These are phyloP conservation scores for Araneus ventricosus DNA, from an alignment of 1,140 invertebrate genomes.

Conservation along the genomic window DNA sequence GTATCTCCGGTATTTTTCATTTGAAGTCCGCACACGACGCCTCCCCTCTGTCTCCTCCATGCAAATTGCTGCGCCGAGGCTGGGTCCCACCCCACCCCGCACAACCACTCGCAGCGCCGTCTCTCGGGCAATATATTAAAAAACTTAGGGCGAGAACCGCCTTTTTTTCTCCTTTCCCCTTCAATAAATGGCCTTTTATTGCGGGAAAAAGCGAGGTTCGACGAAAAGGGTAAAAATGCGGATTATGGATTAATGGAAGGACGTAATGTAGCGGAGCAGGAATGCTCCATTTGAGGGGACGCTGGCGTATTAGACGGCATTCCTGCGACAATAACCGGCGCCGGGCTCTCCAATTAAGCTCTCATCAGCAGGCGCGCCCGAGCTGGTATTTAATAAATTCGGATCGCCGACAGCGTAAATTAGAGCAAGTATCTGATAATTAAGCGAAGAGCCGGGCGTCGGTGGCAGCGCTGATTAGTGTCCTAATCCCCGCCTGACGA, in stretches of 20 bases:
- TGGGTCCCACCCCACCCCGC: slow-evolving; percentile 17
- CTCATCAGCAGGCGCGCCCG: slow-evolving; percentile 61
- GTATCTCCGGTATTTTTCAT: slow-evolving; percentile 72
- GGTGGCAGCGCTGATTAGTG: slow-evolving; percentile 62
- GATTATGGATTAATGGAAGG: slow-evolving; percentile 65
- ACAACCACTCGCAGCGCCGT: slow-evolving; percentile 37
- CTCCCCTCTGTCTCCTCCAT: slow-evolving; percentile 6
- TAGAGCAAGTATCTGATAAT: slow-evolving; percentile 73
- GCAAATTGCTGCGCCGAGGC: slow-evolving; percentile 64
- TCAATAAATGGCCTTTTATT: slow-evolving; percentile 63
- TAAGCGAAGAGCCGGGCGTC: slow-evolving; percentile 36
- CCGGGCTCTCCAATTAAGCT: slow-evolving; percentile 62
- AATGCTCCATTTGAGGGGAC: slow-evolving; percentile 70
- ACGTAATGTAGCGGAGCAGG: slow-evolving; percentile 64
- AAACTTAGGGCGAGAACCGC: slow-evolving; percentile 29
- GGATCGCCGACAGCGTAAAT: slow-evolving; percentile 66
- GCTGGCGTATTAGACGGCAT: slow-evolving; percentile 63
- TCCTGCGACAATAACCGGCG: slow-evolving; percentile 64
- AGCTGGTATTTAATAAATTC: slow-evolving; percentile 71
- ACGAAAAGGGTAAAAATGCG: slow-evolving; percentile 68
- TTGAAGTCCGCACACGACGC: slow-evolving; percentile 45
- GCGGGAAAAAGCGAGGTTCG: slow-evolving; percentile 32
- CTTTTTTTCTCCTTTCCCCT: not conserved
- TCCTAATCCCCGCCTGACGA: slow-evolving; percentile 65
- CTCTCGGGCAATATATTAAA: slow-evolving; percentile 70